phyloP scores from a whole-genome alignment of 2,888 invertebrate species.

The Caenorhabditis sp. region DNA sequence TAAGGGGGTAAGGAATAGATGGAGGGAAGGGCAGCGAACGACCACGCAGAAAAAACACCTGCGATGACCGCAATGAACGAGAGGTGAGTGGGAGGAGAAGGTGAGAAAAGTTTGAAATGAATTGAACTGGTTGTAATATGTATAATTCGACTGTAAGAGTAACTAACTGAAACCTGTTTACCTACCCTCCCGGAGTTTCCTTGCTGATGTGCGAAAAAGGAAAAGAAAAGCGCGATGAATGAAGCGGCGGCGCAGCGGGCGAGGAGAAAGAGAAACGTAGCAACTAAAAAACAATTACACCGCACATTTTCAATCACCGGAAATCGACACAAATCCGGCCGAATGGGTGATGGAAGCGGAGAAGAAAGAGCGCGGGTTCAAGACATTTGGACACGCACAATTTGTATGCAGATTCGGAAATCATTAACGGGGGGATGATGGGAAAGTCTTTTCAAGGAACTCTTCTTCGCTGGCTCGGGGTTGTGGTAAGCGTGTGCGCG shows the following conservation, averaged over 20 bases:
- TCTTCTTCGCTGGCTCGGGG: conserved; percentile 13
- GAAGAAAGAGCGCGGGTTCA: conserved; percentile 20
- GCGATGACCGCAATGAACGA: conserved; percentile 12
- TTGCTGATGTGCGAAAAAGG: background rate
- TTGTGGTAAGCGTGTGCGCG: conserved; percentile 1
- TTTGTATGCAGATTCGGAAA: conserved; percentile 46
- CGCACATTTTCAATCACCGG: conserved; percentile 53
- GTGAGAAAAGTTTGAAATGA: background rate
- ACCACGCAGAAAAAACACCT: conserved; percentile 32
- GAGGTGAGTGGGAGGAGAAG: conserved; percentile 3
- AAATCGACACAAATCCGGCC: conserved; percentile 46
- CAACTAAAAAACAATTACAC: conserved; percentile 51
- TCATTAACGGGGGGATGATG: conserved; percentile 38
- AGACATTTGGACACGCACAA: conserved; percentile 47
- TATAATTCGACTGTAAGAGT: no score
- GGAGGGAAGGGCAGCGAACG: conserved; percentile 13
- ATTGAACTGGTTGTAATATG: no score
- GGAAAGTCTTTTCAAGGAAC: conserved; percentile 30
- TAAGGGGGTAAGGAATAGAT: conserved; percentile 20
- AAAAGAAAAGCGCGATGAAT: background rate
- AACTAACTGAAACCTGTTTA: no score
- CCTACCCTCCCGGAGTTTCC: no score
- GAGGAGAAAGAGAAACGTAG: conserved; percentile 1
- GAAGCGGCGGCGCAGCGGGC: conserved; percentile 4
- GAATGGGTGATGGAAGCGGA: background rate